Evolutionary conservation across 2,888 invertebrate species (phyloP).

Genomic region (Erebia epiphron): DNA sequence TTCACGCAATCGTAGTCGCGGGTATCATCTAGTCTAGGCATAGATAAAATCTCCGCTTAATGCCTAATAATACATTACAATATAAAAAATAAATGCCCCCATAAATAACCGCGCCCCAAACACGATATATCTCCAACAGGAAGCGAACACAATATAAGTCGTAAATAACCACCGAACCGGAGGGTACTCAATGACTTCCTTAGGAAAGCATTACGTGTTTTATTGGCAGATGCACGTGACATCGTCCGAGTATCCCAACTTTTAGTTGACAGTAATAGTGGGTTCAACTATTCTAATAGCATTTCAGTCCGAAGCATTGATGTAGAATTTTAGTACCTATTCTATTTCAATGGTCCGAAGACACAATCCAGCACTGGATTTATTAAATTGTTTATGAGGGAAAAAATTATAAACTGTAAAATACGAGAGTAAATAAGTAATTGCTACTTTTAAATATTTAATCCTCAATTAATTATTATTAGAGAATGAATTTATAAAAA

Average conservation of each 20-base stretch:
- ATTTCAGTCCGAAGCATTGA: background rate
- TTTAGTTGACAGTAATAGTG: constrained; percentile 1
- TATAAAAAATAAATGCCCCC: constrained; percentile 26
- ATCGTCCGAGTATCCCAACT: background rate
- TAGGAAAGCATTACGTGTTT: constrained; percentile 27
- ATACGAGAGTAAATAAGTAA: too few relatives aligned
- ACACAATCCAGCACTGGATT: background rate
- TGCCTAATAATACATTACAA: constrained; percentile 6
- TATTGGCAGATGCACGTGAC: constrained; percentile 19
- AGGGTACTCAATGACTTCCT: constrained; percentile 36
- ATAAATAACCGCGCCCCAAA: constrained; percentile 25
- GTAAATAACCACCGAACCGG: constrained; percentile 34
- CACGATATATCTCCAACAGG: constrained; percentile 22
- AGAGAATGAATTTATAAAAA: too few relatives aligned
- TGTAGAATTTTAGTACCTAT: too few relatives aligned
- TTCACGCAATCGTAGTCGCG: background rate
- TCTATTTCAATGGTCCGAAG: too few relatives aligned
- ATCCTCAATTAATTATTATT: too few relatives aligned
- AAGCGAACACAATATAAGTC: constrained; percentile 27
- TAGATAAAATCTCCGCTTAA: constrained; percentile 17
- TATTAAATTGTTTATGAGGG: too few relatives aligned
- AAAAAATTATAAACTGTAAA: too few relatives aligned
- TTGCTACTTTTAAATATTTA: too few relatives aligned
- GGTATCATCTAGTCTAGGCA: background rate
- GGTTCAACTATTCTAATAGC: background rate